Percentiles rank a stretch among this genome's conserved stretches.
phyloP scores from a whole-genome alignment of 2,113 vertebrate species.

The Sturnus vulgaris region DNA sequence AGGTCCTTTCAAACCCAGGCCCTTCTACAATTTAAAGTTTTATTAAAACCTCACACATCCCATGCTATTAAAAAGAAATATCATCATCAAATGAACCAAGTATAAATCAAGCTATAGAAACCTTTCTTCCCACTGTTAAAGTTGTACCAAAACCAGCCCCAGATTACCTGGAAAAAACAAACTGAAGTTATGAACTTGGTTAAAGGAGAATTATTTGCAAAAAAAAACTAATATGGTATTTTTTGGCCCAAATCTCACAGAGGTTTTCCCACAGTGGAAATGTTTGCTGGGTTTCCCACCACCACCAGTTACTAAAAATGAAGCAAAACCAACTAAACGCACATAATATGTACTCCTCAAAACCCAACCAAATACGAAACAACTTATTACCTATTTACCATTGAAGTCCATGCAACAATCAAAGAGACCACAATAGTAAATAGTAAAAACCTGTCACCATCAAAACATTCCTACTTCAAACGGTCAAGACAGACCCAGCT shows the following conservation, averaged over 20 bases:
- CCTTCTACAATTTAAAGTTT: neutral
- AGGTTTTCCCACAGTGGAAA: neutral
- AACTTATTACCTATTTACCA: neutral
- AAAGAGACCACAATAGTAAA: neutral
- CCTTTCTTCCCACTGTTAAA: neutral
- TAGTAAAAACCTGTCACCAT: neutral
- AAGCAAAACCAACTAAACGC: neutral
- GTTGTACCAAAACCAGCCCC: neutral
- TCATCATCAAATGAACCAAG: neutral
- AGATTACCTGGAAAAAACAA: neutral
- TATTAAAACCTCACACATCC: neutral
- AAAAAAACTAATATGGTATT: rapidly evolving
- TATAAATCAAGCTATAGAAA: neutral
- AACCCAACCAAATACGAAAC: neutral
- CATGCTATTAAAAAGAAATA: neutral
- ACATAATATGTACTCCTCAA: rapidly evolving
- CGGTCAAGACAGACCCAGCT: neutral
- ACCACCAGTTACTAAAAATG: neutral
- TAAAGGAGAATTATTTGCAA: neutral
- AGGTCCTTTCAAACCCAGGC: neutral
- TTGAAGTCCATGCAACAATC: neutral
- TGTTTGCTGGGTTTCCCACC: rapidly evolving
- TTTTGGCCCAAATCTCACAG: neutral
- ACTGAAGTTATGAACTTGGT: neutral
- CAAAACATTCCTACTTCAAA: neutral